Evolutionary conservation across 1,140 invertebrate genomes (phyloP).

Genomic region (Eufriesea mexicana): DNA sequence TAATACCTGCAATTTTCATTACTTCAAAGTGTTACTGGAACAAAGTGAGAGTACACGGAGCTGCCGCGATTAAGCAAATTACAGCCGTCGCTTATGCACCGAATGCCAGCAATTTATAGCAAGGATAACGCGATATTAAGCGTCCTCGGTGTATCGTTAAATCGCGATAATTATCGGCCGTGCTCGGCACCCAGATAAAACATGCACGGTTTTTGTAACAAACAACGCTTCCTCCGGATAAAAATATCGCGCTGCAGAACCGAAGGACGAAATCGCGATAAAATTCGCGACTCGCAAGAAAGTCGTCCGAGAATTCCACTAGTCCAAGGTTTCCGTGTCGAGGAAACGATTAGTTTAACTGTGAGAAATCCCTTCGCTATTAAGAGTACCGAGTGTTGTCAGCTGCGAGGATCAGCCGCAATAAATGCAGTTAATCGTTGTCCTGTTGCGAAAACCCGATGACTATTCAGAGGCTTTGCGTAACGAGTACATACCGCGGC

Average conservation of each 20-base stretch:
- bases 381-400: slow-evolving; percentile 6
- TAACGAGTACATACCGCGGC: neutral
- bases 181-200: neutral
- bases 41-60: neutral
- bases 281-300: neutral
- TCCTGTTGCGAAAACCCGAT: neutral
- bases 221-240: too few species aligned
- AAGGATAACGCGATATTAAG: slow-evolving; percentile 5
- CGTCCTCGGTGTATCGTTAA: neutral
- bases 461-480: neutral
- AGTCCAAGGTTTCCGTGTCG: slow-evolving; percentile 26
- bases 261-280: neutral
- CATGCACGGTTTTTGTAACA: neutral
- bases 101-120: slow-evolving; percentile 3
- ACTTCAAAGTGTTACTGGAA: neutral
- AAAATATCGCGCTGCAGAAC: neutral
- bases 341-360: neutral
- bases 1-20: slow-evolving; percentile 24
- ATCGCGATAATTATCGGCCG: slow-evolving; percentile 2
- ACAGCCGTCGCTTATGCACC: neutral
- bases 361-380: slow-evolving; percentile 2
- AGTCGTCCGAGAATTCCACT: neutral
- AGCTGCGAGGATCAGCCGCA: neutral
- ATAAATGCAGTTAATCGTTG: neutral
- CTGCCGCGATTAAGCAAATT: slow-evolving; percentile 23